A percentile compares a stretch with the other conserved stretches of the same genome.
Evolutionary conservation across 2,888 invertebrate species (phyloP).

Genomic region (Labia minor): DNA sequence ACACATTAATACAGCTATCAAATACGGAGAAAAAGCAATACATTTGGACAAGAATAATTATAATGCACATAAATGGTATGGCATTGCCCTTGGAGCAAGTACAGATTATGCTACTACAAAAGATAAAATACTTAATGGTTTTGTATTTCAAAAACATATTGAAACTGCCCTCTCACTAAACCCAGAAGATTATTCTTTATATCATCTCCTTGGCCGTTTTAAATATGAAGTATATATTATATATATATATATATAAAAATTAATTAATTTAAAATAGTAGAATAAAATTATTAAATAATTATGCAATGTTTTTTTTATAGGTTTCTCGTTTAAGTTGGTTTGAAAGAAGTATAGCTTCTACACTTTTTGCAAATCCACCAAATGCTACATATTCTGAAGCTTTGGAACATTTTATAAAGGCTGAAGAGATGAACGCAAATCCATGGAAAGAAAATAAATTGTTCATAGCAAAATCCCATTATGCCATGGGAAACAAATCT

Average conservation of each 20-base stretch:
- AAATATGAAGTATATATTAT: constrained; percentile 44
- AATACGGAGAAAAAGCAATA: constrained; percentile 35
- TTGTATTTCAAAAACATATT: constrained; percentile 55
- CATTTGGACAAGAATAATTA: constrained; percentile 40
- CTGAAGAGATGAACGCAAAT: constrained; percentile 36
- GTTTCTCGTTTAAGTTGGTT: constrained; percentile 51
- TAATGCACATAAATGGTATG: constrained; percentile 63
- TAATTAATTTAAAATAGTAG: background rate
- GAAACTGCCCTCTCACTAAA: constrained; percentile 49
- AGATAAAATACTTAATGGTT: constrained; percentile 55
- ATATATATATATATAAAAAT: no score
- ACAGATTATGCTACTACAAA: constrained; percentile 43
- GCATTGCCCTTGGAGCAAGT: constrained; percentile 52
- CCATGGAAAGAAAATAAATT: constrained; percentile 52
- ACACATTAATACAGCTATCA: background rate
- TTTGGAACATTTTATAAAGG: constrained; percentile 42
- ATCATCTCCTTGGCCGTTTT: constrained; percentile 60
- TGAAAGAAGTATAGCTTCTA: constrained; percentile 52
- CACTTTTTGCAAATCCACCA: constrained; percentile 54
- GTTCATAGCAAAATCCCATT: background rate
- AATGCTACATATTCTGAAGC: constrained; percentile 51
- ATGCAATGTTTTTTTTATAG: constrained; percentile 31
- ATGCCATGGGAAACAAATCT: background rate
- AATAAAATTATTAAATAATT: no score
- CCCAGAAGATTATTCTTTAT: constrained; percentile 49